Conservation (phyloP, 2,888 invertebrate species). For the Labia minor region DNA sequence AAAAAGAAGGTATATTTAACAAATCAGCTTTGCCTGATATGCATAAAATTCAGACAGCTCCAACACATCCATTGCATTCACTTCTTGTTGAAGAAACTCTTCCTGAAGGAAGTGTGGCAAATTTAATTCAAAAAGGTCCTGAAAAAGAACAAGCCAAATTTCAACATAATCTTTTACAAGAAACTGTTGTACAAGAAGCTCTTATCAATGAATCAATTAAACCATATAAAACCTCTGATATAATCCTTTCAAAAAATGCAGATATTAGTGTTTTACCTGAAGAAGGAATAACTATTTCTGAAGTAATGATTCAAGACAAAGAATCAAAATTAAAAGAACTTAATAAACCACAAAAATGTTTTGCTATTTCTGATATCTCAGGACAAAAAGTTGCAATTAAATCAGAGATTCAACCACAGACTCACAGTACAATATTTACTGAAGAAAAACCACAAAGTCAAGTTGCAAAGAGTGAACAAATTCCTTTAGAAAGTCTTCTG, state of each 20-base stretch:
- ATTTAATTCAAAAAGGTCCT: conserved; percentile 37
- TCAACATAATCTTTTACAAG: conserved; percentile 37
- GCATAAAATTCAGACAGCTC: conserved; percentile 41
- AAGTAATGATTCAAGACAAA: conserved; percentile 41
- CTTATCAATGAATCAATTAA: conserved; percentile 44
- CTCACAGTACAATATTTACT: conserved; percentile 33
- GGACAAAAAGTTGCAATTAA: conserved; percentile 41
- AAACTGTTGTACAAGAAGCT: conserved; percentile 44
- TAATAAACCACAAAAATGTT: conserved; percentile 34
- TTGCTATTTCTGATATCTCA: conserved; percentile 39
- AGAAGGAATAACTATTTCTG: conserved; percentile 41
- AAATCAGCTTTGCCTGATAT: conserved; percentile 43
- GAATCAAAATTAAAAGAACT: conserved; percentile 38
- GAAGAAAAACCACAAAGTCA: conserved; percentile 30
- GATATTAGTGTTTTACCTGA: conserved; percentile 36
- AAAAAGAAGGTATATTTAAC: conserved; percentile 50
- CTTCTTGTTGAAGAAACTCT: conserved; percentile 40
- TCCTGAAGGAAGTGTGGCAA: conserved; percentile 38
- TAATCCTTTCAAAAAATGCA: conserved; percentile 38
- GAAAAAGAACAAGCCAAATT: conserved; percentile 38
- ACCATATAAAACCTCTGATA: conserved; percentile 35
- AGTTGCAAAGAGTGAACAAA: conserved; percentile 26
- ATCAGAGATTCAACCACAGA: conserved; percentile 40
- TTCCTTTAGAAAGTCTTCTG: conserved; percentile 29
- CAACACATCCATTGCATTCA: conserved; percentile 43